phyloP scores from a whole-genome alignment of 1,140 invertebrate species.

The Aphis craccivora region DNA sequence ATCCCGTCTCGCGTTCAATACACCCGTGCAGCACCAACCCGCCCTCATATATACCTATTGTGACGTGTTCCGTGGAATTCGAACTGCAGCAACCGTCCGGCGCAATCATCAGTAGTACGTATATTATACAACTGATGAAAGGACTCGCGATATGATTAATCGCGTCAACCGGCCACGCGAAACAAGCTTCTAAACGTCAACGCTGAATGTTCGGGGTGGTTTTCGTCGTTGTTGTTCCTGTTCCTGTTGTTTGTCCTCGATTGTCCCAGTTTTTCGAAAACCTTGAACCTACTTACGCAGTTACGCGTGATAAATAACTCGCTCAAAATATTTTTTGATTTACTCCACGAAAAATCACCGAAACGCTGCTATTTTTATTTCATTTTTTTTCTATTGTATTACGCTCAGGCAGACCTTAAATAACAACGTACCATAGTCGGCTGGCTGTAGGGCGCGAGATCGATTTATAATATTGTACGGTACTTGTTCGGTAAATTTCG shows the following conservation, averaged over 20 bases:
- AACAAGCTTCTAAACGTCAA: slow-evolving; percentile 15
- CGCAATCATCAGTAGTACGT: background rate
- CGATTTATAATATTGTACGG: background rate
- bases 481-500: background rate
- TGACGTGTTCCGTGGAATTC: background rate
- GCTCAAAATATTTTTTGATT: background rate
- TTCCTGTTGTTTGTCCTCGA: background rate
- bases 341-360: slow-evolving; percentile 7
- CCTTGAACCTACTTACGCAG: background rate
- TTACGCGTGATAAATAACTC: background rate
- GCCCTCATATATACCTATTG: background rate
- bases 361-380: background rate
- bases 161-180: background rate
- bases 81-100: background rate
- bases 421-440: background rate
- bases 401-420: background rate
- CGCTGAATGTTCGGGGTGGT: background rate
- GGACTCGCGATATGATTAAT: slow-evolving; percentile 8
- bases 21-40: too few relatives aligned
- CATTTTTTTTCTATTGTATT: background rate
- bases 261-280: background rate
- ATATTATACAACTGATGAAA: background rate
- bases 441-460: background rate
- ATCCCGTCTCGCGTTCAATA: background rate
- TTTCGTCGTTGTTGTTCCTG: background rate